Evolutionary conservation across 2,888 invertebrate genomes (phyloP).

Genomic region (Tyria jacobaeae): DNA sequence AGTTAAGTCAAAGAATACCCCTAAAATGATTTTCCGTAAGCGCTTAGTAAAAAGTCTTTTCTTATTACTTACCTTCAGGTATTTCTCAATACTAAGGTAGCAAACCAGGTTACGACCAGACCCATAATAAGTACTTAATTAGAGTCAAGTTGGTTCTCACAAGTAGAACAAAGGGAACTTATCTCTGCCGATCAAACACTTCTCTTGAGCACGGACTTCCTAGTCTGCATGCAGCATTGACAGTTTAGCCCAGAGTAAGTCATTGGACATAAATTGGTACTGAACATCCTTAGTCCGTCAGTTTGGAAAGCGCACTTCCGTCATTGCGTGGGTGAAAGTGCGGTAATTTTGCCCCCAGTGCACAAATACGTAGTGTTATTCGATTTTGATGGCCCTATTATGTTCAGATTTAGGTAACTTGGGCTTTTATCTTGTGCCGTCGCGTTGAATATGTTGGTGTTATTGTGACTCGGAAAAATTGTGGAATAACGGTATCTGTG

Average conservation of each 20-base stretch:
- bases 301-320: conserved; percentile 48
- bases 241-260: conserved; percentile 28
- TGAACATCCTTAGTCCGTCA: conserved; percentile 42
- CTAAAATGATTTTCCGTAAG: too few relatives aligned
- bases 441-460: neutral
- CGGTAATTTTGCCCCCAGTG: conserved; percentile 55
- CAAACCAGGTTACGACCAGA: too few relatives aligned
- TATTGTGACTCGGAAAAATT: neutral
- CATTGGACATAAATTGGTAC: conserved; percentile 25
- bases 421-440: conserved; percentile 8
- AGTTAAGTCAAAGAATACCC: too few relatives aligned
- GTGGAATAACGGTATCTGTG: neutral
- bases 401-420: conserved; percentile 20
- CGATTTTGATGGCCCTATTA: conserved; percentile 52
- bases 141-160: neutral
- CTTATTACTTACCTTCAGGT: too few relatives aligned
- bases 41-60: neutral
- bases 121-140: neutral
- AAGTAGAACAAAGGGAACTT: neutral
- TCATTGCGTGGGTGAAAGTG: conserved; percentile 63
- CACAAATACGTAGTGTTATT: conserved; percentile 48
- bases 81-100: too few relatives aligned
- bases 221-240: neutral
- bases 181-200: too few relatives aligned
- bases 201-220: neutral